These are phyloP conservation scores for Pristionchus japonicus DNA, from an alignment of 2,888 invertebrate species.

Conservation along the genomic window DNA sequence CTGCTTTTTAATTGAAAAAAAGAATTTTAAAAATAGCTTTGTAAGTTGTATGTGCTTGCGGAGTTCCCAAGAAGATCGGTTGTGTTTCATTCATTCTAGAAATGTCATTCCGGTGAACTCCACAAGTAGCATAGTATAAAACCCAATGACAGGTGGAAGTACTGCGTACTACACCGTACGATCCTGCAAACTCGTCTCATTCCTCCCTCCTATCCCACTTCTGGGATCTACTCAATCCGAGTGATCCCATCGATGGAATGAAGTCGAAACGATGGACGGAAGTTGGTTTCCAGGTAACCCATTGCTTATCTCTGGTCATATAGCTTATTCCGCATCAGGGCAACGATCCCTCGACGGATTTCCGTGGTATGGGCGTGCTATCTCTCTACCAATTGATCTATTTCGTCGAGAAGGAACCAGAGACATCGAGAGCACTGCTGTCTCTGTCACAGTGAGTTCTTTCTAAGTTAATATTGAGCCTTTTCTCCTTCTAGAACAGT, in stretches of 20 bases:
- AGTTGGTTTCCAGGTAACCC: slow-evolving; percentile 86
- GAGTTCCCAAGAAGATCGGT: too few species aligned
- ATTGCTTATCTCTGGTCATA: neutral
- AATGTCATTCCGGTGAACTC: too few species aligned
- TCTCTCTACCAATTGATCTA: slow-evolving; percentile 91
- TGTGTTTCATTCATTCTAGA: too few species aligned
- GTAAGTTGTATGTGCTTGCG: too few species aligned
- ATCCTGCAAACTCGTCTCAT: neutral
- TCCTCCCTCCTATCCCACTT: neutral
- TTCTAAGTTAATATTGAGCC: neutral
- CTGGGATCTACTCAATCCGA: slow-evolving; percentile 6
- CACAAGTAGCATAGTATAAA: too few species aligned
- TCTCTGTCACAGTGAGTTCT: slow-evolving; percentile 1
- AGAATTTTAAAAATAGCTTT: too few species aligned
- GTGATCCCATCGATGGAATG: slow-evolving; percentile 23
- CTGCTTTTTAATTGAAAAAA: too few species aligned
- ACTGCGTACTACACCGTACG: slow-evolving; percentile 5
- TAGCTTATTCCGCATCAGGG: too few species aligned
- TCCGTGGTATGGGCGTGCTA: slow-evolving; percentile 95
- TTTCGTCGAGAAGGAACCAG: slow-evolving; percentile 60
- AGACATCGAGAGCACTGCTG: slow-evolving; percentile 24
- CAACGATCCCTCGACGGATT: slow-evolving; percentile 97
- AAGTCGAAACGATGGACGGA: slow-evolving; percentile 93
- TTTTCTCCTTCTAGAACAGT: too few species aligned
- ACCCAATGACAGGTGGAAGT: slow-evolving; percentile 43